phyloP scores from a whole-genome alignment of 1,140 invertebrate species.

The Diuraphis noxia region DNA sequence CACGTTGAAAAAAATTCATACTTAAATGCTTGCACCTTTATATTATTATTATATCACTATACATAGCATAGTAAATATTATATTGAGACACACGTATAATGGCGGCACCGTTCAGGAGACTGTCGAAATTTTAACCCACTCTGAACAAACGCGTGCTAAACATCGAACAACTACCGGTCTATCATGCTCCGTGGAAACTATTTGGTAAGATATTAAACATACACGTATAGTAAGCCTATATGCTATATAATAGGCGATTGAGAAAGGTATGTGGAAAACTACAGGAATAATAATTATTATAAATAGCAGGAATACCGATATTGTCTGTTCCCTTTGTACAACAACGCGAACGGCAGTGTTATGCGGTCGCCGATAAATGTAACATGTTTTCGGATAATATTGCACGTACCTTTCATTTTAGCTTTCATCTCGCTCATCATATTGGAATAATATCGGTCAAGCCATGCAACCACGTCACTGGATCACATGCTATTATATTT shows the following conservation, averaged over 20 bases:
- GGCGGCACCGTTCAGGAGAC: background rate
- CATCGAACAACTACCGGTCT: background rate
- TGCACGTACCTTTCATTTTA: too few relatives aligned
- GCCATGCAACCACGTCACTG: background rate
- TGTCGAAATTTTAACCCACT: background rate
- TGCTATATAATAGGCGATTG: background rate
- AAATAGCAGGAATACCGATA: background rate
- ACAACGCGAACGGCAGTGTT: background rate
- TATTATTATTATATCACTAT: too few relatives aligned
- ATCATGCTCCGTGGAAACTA: background rate
- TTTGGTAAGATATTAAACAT: background rate
- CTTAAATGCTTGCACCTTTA: too few relatives aligned
- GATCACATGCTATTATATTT: background rate
- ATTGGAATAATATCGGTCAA: background rate
- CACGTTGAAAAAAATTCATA: too few relatives aligned
- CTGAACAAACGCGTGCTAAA: background rate
- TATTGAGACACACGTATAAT: background rate
- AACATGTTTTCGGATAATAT: background rate
- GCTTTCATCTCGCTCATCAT: background rate
- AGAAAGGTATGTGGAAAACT: background rate
- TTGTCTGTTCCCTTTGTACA: background rate
- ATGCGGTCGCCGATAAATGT: background rate
- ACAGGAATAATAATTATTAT: background rate
- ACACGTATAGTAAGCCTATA: background rate
- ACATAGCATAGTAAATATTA: background rate